Evolutionary conservation across 1,140 invertebrate genomes (phyloP).

Genomic region (Gonioctena quinquepunctata): DNA sequence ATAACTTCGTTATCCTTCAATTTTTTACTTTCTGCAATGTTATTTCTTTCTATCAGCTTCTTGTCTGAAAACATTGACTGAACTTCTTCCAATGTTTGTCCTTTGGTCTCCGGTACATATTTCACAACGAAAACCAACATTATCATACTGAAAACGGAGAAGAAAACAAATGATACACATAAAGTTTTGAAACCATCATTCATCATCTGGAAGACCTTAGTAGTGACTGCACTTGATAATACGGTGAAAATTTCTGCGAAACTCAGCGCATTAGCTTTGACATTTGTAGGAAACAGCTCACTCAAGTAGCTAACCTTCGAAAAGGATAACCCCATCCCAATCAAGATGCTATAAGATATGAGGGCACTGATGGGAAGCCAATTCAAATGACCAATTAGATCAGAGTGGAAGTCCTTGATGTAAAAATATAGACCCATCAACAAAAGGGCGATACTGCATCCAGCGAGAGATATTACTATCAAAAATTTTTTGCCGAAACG

Average conservation of each 20-base stretch:
- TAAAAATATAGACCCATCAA: not conserved
- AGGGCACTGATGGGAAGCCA: not conserved
- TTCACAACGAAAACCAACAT: not conserved
- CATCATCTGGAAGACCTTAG: not conserved
- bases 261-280: not conserved
- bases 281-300: slow-evolving; percentile 9
- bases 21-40: not conserved
- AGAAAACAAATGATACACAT: not conserved
- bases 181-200: not conserved
- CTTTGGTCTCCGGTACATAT: slow-evolving; percentile 11
- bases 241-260: not conserved
- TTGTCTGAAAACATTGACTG: slow-evolving; percentile 40
- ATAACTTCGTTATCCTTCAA: not conserved
- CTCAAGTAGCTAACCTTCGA: not conserved
- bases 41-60: not conserved
- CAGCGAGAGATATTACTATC: not conserved
- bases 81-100: not conserved
- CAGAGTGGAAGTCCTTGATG: slow-evolving; percentile 41
- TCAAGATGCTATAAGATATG: not conserved
- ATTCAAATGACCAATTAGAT: slow-evolving; percentile 28
- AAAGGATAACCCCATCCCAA: not conserved
- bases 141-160: not conserved
- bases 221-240: not conserved
- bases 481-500: not conserved
- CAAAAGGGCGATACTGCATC: not conserved